A percentile compares a stretch with the other conserved stretches of the same genome.
These are phyloP conservation scores for Nasonia oneida DNA, from an alignment of 2,888 invertebrate species.

Conservation along the genomic window DNA sequence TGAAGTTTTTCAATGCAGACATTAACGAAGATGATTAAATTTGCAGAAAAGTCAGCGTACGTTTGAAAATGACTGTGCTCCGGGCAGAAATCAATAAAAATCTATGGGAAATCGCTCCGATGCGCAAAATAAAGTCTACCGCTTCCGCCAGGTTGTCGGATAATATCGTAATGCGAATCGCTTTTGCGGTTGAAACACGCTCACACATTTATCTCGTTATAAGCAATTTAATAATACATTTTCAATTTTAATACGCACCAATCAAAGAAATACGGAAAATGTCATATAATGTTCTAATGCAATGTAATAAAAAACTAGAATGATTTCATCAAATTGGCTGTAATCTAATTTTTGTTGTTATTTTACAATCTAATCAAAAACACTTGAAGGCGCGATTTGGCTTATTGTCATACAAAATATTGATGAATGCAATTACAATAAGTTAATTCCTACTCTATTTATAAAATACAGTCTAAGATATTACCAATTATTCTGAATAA, in stretches of 20 bases:
- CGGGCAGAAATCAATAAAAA: conserved; percentile 32
- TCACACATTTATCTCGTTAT: conserved; percentile 43
- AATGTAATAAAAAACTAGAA: background rate
- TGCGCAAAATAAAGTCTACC: conserved; percentile 28
- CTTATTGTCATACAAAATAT: too few species aligned
- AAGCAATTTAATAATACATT: conserved; percentile 48
- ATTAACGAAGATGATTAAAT: background rate
- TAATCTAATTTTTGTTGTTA: background rate
- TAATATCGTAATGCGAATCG: conserved; percentile 56
- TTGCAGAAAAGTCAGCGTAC: background rate
- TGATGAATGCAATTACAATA: too few species aligned
- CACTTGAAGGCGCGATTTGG: too few species aligned
- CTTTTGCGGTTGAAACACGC: conserved; percentile 54
- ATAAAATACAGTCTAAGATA: background rate
- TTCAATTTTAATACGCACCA: conserved; percentile 24
- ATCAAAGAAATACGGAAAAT: conserved; percentile 2
- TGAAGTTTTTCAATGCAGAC: background rate
- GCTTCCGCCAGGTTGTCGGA: conserved; percentile 23
- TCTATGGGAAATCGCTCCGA: background rate
- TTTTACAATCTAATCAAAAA: background rate
- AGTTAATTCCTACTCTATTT: background rate
- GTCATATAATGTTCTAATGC: background rate
- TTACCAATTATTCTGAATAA: background rate
- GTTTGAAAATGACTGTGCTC: background rate
- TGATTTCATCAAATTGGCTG: background rate